These are phyloP conservation scores for Aethina tumida DNA, from an alignment of 1,140 invertebrate genomes.

Conservation along the genomic window DNA sequence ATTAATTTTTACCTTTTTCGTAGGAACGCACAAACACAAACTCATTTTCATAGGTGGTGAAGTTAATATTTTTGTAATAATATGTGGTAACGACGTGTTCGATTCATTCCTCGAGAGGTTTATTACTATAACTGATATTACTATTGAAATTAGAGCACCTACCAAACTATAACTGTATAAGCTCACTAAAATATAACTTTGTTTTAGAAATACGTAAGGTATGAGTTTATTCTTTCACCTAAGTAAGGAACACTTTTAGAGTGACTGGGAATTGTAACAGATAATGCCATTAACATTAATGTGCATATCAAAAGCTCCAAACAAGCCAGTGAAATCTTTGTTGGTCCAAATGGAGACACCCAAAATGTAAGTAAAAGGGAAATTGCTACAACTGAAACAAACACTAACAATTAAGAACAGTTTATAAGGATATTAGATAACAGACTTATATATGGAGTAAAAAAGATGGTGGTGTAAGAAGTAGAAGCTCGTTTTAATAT, in stretches of 20 bases:
- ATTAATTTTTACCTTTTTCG: constrained; percentile 20
- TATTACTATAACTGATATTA: constrained; percentile 25
- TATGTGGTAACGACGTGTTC: constrained; percentile 17
- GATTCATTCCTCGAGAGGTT: constrained; percentile 25
- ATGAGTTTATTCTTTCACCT: constrained; percentile 20
- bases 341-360: constrained; percentile 22
- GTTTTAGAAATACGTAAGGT: constrained; percentile 2
- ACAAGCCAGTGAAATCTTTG: constrained; percentile 27
- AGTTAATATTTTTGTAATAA: constrained; percentile 20
- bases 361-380: constrained; percentile 28
- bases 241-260: constrained; percentile 24
- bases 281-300: constrained; percentile 23
- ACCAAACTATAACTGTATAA: constrained; percentile 24
- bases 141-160: constrained; percentile 18
- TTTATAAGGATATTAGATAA: constrained; percentile 3
- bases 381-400: constrained; percentile 26
- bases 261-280: constrained; percentile 23
- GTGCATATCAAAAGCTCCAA: constrained; percentile 25
- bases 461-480: constrained; percentile 22
- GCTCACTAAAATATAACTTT: constrained; percentile 22
- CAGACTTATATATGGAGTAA: constrained; percentile 27
- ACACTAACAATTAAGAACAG: constrained; percentile 6
- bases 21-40: constrained; percentile 24
- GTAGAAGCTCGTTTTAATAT: constrained; percentile 21
- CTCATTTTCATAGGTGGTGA: constrained; percentile 18